These are phyloP conservation scores for Nymphalis polychloros DNA, from an alignment of 2,888 invertebrate genomes.

Conservation along the genomic window DNA sequence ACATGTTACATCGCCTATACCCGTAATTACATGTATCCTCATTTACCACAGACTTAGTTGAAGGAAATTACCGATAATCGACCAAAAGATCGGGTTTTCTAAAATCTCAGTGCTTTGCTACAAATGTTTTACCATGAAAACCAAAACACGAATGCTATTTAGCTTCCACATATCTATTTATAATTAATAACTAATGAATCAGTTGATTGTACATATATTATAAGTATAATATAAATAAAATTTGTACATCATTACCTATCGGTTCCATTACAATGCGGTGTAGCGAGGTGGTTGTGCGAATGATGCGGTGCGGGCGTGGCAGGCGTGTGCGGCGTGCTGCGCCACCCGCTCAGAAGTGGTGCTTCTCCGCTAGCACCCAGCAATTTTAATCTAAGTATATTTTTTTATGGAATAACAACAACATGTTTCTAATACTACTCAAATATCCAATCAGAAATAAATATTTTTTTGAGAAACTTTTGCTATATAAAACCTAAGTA, in stretches of 20 bases:
- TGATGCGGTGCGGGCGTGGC: constrained; percentile 78
- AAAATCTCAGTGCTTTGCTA: neutral
- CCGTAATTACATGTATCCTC: neutral
- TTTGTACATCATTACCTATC: constrained; percentile 53
- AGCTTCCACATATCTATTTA: neutral
- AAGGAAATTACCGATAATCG: neutral
- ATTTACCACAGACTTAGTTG: neutral
- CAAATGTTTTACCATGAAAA: neutral
- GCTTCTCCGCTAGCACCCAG: constrained; percentile 89
- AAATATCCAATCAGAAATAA: neutral
- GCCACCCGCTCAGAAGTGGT: constrained; percentile 87
- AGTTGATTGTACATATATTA: neutral
- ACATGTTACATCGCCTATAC: constrained; percentile 6
- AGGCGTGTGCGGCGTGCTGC: constrained; percentile 77
- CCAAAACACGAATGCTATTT: neutral
- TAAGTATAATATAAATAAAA: constrained; percentile 9
- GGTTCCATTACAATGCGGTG: constrained; percentile 75
- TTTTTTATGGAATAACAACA: neutral
- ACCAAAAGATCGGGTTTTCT: neutral
- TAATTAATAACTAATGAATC: too few species aligned
- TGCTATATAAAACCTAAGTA: too few species aligned
- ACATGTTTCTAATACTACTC: neutral
- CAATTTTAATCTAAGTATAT: constrained; percentile 81
- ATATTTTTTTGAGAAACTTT: too few species aligned
- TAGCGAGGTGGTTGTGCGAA: constrained; percentile 77